Base-by-base conservation (phyloP, 1,140 invertebrate species). In the Saxidomus purpurata region DNA sequence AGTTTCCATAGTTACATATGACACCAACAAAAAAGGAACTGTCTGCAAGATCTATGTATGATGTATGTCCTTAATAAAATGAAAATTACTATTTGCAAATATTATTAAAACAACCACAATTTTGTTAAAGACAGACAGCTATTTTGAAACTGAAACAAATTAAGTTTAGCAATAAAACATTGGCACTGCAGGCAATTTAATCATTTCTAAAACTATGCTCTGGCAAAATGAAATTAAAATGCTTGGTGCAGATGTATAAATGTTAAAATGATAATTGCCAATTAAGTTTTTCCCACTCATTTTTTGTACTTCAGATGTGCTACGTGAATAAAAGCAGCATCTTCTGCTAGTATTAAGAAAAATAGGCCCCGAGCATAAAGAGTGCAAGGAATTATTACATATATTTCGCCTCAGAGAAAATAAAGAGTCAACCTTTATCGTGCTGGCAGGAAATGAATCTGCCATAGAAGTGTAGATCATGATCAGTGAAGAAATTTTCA, bases 191-290 rank as follows among this genome's bases (percentile, higher is more conserved):
- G 59, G 59, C 59, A 63, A 15, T 63, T 63, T 63, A 63, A 63
- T 63, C 59, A 63, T 63, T 63, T 63, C 59, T 63, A 9, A 63
- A 63, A 63, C 59, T 28, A 25, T 28, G 25, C n/a, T 63, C 59
- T 63, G 59, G 59, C 59, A 63, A 63, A 28, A 28, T 28, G 8
- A 63, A 63, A 63, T 28, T 63, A 28, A 63, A 63, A 63, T 28
- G 9, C 25, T 63, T 63, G 59, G n/a, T 63, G 59, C 59, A 63
- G 59, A 63, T 63, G 59, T 63, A 63, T 63, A 25, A 63, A 63
- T 63, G 59, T 63, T 63, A 3, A 63, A 63, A 28, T 63, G 59
- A 63, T 63, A 63, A 63, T 63, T 63, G 59, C n/a, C 59, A 63
- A 63, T 63, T 63, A 63, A 9, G 43, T 43, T 43, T 25, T 63